Percentiles rank a stretch among this genome's conserved stretches.
Conservation (phyloP, 1,140 invertebrate genomes). For the Mya arenaria region DNA sequence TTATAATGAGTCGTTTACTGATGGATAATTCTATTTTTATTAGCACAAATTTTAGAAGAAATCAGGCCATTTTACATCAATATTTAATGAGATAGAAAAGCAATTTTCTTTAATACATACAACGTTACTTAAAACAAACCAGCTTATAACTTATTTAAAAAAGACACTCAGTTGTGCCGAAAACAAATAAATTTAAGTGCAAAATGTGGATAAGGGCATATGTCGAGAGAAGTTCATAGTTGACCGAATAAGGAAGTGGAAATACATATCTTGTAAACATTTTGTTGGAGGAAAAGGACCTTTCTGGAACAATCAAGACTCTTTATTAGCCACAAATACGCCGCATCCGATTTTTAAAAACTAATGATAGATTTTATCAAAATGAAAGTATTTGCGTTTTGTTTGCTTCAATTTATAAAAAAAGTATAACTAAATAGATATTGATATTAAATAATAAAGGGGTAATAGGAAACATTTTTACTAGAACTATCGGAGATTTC, state of each 20-base stretch:
- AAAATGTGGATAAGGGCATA: slow-evolving; percentile 51
- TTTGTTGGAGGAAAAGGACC: slow-evolving; percentile 54
- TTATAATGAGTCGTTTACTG: too few relatives aligned
- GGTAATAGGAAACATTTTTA: background rate
- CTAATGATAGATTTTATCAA: too few relatives aligned
- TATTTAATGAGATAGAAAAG: too few relatives aligned
- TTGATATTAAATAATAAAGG: background rate
- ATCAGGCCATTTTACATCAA: too few relatives aligned
- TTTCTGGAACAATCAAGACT: slow-evolving; percentile 25
- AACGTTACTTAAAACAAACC: too few relatives aligned
- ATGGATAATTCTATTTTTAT: too few relatives aligned
- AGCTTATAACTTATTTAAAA: background rate
- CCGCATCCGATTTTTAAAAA: too few relatives aligned
- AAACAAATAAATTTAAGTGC: slow-evolving; percentile 37
- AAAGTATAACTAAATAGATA: background rate
- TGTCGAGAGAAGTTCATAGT: slow-evolving; percentile 49
- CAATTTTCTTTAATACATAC: too few relatives aligned
- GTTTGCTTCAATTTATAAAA: background rate
- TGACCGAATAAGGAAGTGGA: slow-evolving; percentile 44
- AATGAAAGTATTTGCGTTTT: background rate
- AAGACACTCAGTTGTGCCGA: background rate
- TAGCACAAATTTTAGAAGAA: too few relatives aligned
- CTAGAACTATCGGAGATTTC: too few relatives aligned
- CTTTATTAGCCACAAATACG: slow-evolving; percentile 26
- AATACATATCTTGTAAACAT: slow-evolving; percentile 57